Conservation (phyloP, 2,888 invertebrate species). For the Drosophila mimetica region DNA sequence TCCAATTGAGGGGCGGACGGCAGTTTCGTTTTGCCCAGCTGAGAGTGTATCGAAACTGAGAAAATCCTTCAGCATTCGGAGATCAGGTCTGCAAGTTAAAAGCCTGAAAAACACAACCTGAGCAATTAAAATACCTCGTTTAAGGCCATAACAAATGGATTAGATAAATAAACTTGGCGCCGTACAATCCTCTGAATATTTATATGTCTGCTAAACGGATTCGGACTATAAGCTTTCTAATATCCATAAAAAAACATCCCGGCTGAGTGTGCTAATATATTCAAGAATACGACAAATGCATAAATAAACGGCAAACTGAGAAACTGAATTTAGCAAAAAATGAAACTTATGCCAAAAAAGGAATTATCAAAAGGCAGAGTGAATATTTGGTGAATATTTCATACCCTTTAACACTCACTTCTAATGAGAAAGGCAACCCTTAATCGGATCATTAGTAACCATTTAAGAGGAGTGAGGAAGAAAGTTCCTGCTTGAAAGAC, state of each 20-base stretch:
- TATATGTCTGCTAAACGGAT: conserved; percentile 50
- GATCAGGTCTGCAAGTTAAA: conserved; percentile 17
- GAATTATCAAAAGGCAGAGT: not conserved
- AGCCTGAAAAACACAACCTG: conserved; percentile 1
- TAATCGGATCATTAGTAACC: too few species aligned
- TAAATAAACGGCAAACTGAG: conserved; percentile 18
- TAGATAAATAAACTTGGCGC: conserved; percentile 40
- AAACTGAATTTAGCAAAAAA: conserved; percentile 16
- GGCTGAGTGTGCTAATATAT: conserved; percentile 45
- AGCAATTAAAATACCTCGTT: conserved; percentile 37
- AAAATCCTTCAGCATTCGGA: conserved; percentile 23
- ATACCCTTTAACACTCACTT: not conserved
- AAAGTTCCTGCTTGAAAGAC: not conserved
- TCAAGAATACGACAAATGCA: conserved; percentile 29
- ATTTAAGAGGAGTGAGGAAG: too few species aligned
- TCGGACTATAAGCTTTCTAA: conserved; percentile 26
- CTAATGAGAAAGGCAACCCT: not conserved
- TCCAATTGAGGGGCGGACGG: conserved; percentile 41
- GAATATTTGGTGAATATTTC: not conserved
- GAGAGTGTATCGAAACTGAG: conserved; percentile 4
- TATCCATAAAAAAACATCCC: conserved; percentile 9
- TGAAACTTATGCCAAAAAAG: not conserved
- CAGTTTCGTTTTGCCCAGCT: conserved; percentile 31
- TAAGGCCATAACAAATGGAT: conserved; percentile 45
- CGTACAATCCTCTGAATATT: conserved; percentile 44